Evolutionary conservation across 1,140 invertebrate genomes (phyloP), one percentile per base, ranked within the genome.

Genomic region (Lucilia cuprina): DNA sequence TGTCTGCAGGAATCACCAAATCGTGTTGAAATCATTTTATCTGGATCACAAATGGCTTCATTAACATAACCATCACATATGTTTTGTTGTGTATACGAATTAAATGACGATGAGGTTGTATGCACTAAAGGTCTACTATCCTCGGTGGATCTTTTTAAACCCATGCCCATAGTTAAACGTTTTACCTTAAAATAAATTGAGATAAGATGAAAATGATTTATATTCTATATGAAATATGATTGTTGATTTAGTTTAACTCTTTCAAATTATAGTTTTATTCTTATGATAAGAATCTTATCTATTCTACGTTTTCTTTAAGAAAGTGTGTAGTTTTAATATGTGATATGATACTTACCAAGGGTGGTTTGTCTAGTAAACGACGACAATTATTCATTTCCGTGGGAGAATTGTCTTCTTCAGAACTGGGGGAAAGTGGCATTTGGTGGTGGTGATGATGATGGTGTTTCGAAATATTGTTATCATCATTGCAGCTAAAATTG

Each of bases 301-400:
- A 30, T 30, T 30, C 25, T 30, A 30, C 3, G 25, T 30, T 30
- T 30, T 30, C 3, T 30, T 30, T 30, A 2, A 2, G 1, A 3
- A 30, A 30, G 3, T 30, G 25, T 30, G 25, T 30, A 2, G 25
- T 30, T 30, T 30, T 30, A 30, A 30, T 30, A 30, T 30, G 25
- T 3, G 3, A 30, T 30, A 30, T 30, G 25, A 30, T 30, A 30
- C 85, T 96, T 92, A 97, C 96, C 87, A 97, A 92, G 14, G 96
- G 96, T 41, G 96, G 96, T 90, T 97, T 96, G 91, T 97, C 96
- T 60, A 91, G 91, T 85, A 97, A 93, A 86, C 95, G 93, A 91
- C 96, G 95, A 91, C 96, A 96, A 87, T 96, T 96, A 92, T 96
- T 96, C 86, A 97, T 93, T 92, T 97, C 96, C 74, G 96, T 96